phyloP scores from a whole-genome alignment of 2,888 invertebrate species.

The Syrphus vitripennis region DNA sequence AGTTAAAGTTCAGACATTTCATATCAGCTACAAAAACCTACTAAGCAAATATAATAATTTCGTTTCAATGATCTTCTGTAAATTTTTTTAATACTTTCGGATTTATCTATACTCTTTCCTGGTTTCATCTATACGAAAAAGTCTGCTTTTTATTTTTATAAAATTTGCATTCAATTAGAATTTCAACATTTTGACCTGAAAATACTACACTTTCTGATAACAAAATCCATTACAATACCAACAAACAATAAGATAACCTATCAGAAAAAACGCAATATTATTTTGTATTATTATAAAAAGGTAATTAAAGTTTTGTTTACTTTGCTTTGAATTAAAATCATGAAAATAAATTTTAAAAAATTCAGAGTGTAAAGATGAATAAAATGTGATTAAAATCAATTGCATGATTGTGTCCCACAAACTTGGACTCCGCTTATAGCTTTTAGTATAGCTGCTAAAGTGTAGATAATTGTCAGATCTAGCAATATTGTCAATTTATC shows the following conservation, averaged over 20 bases:
- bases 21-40: too few species aligned
- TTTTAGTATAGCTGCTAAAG: too few species aligned
- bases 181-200: constrained; percentile 60
- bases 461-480: too few species aligned
- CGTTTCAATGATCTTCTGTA: too few species aligned
- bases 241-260: constrained; percentile 1
- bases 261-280: background rate
- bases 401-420: background rate
- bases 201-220: constrained; percentile 7
- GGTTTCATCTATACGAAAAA: background rate
- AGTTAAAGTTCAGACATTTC: background rate
- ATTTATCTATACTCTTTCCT: background rate
- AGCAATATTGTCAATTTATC: too few species aligned
- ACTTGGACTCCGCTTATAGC: background rate
- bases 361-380: background rate
- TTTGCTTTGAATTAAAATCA: background rate
- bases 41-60: too few species aligned
- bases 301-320: background rate
- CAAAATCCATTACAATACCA: constrained; percentile 19
- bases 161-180: constrained; percentile 13
- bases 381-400: background rate
- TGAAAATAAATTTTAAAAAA: background rate
- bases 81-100: background rate
- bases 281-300: too few species aligned
- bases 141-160: background rate